Evolutionary conservation across 2,888 invertebrate genomes (phyloP).

Genomic region (Apodemia duryi): DNA sequence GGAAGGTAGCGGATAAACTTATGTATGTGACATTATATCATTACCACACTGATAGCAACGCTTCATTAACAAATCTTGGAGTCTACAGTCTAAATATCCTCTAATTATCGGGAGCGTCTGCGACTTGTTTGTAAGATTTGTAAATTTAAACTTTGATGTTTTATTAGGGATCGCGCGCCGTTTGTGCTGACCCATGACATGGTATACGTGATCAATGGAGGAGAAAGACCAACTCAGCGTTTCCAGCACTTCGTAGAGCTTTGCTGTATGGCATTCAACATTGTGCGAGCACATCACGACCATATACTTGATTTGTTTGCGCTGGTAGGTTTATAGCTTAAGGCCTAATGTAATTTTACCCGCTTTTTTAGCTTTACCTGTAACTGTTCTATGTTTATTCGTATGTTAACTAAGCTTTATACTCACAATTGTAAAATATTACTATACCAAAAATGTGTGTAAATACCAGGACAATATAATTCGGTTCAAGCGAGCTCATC

Average conservation of each 20-base stretch:
- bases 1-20: background rate
- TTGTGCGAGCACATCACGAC: slow-evolving; percentile 94
- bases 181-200: slow-evolving; percentile 99
- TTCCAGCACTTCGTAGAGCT: slow-evolving; percentile 99
- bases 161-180: slow-evolving; percentile 93
- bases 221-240: slow-evolving; percentile 93
- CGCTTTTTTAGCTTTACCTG: too few relatives aligned
- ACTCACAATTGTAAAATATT: too few relatives aligned
- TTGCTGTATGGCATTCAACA: slow-evolving; percentile 98
- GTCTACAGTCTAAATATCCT: too few relatives aligned
- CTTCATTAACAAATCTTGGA: too few relatives aligned
- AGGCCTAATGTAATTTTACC: background rate
- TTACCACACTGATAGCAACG: too few relatives aligned
- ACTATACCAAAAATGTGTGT: too few relatives aligned
- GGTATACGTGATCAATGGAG: slow-evolving; percentile 99
- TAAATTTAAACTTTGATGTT: background rate
- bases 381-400: too few relatives aligned
- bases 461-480: too few relatives aligned
- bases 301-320: slow-evolving; percentile 94
- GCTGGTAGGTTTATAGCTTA: slow-evolving; percentile 80
- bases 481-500: too few relatives aligned
- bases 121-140: too few relatives aligned
- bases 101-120: too few relatives aligned
- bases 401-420: too few relatives aligned
- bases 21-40: background rate